phyloP scores from a whole-genome alignment of 2,113 vertebrate species.

The Macaca nemestrina region DNA sequence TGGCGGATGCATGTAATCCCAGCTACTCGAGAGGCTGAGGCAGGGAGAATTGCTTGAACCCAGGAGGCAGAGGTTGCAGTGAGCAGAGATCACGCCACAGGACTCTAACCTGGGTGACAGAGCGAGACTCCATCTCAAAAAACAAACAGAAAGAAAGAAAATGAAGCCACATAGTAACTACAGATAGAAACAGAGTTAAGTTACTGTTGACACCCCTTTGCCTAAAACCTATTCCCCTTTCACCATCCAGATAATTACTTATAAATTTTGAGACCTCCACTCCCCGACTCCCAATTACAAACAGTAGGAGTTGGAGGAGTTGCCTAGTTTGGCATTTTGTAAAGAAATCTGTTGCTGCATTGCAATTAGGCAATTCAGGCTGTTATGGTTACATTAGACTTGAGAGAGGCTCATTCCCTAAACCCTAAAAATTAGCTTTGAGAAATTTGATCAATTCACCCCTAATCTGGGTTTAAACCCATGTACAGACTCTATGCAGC shows the following conservation, averaged over 20 bases:
- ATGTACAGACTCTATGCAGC: background rate
- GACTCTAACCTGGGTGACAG: too few species aligned
- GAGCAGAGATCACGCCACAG: too few species aligned
- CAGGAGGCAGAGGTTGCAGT: too few species aligned
- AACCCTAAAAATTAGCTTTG: background rate
- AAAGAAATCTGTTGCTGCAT: background rate
- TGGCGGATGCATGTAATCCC: too few species aligned
- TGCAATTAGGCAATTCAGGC: background rate
- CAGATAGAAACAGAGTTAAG: background rate
- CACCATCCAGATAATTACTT: background rate
- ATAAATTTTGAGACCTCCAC: background rate
- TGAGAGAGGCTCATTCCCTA: background rate
- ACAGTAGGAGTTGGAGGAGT: background rate
- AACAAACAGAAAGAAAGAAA: background rate
- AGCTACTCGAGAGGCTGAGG: too few species aligned
- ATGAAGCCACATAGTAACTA: background rate
- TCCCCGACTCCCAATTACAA: background rate
- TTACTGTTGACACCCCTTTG: background rate
- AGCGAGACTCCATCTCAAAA: too few species aligned
- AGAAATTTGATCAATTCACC: background rate
- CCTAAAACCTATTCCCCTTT: background rate
- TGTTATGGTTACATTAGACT: background rate
- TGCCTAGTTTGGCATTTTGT: background rate
- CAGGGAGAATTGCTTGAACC: too few species aligned
- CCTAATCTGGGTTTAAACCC: background rate